These are phyloP conservation scores for Chrysopa pallens DNA, from an alignment of 1,140 invertebrate species.

Conservation along the genomic window DNA sequence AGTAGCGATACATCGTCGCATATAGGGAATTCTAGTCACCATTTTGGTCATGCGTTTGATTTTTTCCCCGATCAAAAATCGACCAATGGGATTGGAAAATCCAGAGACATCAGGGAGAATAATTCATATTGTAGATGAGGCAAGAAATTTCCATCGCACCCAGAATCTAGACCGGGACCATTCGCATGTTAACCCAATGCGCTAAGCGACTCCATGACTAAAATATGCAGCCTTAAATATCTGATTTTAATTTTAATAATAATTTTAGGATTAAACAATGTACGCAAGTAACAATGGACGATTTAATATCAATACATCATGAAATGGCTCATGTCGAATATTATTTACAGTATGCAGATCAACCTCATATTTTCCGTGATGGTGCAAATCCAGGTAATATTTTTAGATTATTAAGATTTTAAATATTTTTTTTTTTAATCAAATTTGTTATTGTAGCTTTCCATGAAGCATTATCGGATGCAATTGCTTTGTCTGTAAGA, in stretches of 20 bases:
- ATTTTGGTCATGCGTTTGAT: too few relatives aligned
- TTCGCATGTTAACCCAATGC: background rate
- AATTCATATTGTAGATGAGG: too few relatives aligned
- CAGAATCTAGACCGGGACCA: too few relatives aligned
- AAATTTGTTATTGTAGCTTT: slow-evolving; percentile 38
- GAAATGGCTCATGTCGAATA: slow-evolving; percentile 75
- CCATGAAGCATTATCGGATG: slow-evolving; percentile 78
- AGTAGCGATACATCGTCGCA: too few relatives aligned
- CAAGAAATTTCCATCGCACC: too few relatives aligned
- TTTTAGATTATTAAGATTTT: background rate
- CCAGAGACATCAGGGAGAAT: too few relatives aligned
- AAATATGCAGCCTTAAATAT: background rate
- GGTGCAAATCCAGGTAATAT: slow-evolving; percentile 57
- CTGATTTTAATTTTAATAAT: slow-evolving; percentile 5
- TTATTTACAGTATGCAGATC: slow-evolving; percentile 61
- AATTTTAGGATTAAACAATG: slow-evolving; percentile 74
- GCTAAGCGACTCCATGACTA: background rate
- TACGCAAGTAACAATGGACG: slow-evolving; percentile 61
- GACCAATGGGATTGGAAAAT: too few relatives aligned
- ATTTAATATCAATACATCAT: slow-evolving; percentile 66
- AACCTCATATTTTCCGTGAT: slow-evolving; percentile 51
- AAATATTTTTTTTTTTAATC: background rate
- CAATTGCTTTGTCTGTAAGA: slow-evolving; percentile 56
- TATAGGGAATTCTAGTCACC: too few relatives aligned
- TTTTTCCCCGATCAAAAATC: too few relatives aligned